Conservation (phyloP, 2,888 invertebrate species). For the Macrosiphum euphorbiae region DNA sequence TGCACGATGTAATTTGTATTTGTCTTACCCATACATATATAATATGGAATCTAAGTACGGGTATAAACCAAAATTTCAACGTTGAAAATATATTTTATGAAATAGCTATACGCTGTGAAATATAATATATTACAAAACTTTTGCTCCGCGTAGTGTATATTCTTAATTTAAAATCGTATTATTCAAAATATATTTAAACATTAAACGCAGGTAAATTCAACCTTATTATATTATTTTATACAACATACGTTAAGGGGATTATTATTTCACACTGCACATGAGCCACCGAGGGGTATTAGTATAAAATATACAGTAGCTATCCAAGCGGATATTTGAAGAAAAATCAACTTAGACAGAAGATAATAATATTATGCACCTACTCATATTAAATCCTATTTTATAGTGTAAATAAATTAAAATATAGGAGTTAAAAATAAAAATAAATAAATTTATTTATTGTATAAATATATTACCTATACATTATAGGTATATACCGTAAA, state of each 20-base stretch:
- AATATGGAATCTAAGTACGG: not conserved
- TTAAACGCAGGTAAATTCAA: constrained; percentile 10
- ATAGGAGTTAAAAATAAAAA: not conserved
- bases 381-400: not conserved
- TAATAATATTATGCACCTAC: not conserved
- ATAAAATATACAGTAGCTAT: constrained; percentile 12
- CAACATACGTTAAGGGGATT: constrained; percentile 23
- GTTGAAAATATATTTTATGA: not conserved
- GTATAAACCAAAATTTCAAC: not conserved
- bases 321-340: not conserved
- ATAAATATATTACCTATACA: too few relatives aligned
- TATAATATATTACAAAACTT: not conserved
- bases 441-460: not conserved
- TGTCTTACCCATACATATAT: not conserved
- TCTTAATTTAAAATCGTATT: constrained; percentile 9
- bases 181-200: constrained; percentile 19
- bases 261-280: not conserved
- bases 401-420: not conserved
- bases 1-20: not conserved
- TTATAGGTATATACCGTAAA: not conserved
- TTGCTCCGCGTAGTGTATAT: not conserved
- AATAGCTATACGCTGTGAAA: not conserved
- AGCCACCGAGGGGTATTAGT: not conserved
- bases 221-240: constrained; percentile 7
- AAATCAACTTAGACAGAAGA: not conserved